phyloP scores from a whole-genome alignment of 2,113 vertebrate species.

The Scortum barcoo region DNA sequence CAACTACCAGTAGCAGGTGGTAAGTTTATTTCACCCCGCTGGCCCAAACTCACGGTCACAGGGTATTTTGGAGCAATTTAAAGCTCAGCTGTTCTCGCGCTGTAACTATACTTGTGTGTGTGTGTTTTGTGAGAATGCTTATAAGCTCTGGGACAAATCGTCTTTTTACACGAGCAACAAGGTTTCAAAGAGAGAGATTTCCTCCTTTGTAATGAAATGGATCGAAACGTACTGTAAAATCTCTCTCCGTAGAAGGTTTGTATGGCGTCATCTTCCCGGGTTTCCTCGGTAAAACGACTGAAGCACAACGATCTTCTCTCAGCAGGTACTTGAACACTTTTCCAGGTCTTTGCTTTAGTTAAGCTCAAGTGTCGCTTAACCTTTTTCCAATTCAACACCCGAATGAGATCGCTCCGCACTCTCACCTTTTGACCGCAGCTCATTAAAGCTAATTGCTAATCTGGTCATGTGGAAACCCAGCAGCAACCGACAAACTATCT shows the following conservation, averaged over 20 bases:
- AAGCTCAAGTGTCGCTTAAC: slow-evolving; percentile 54
- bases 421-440: slow-evolving; percentile 63
- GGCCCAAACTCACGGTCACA: slow-evolving; percentile 69
- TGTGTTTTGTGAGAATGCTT: slow-evolving; percentile 56
- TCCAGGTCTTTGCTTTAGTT: slow-evolving; percentile 36
- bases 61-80: slow-evolving; percentile 73
- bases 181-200: slow-evolving; percentile 44
- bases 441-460: slow-evolving; percentile 76
- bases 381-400: slow-evolving; percentile 41
- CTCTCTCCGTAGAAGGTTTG: slow-evolving; percentile 4
- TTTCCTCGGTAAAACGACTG: not conserved
- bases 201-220: slow-evolving; percentile 1
- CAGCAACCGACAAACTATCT: slow-evolving; percentile 61
- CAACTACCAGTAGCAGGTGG: slow-evolving; percentile 81
- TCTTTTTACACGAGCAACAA: slow-evolving; percentile 46
- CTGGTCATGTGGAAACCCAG: slow-evolving; percentile 69
- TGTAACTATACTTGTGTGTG: slow-evolving; percentile 56
- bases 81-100: slow-evolving; percentile 74
- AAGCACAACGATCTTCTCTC: not conserved
- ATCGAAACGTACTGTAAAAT: slow-evolving; percentile 33
- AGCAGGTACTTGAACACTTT: slow-evolving; percentile 23
- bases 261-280: not conserved
- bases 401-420: slow-evolving; percentile 57
- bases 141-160: slow-evolving; percentile 58
- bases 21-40: slow-evolving; percentile 79